These are phyloP conservation scores for Benthosema pterotum DNA, from an alignment of 2,797 vertebrate species.

Conservation along the genomic window DNA sequence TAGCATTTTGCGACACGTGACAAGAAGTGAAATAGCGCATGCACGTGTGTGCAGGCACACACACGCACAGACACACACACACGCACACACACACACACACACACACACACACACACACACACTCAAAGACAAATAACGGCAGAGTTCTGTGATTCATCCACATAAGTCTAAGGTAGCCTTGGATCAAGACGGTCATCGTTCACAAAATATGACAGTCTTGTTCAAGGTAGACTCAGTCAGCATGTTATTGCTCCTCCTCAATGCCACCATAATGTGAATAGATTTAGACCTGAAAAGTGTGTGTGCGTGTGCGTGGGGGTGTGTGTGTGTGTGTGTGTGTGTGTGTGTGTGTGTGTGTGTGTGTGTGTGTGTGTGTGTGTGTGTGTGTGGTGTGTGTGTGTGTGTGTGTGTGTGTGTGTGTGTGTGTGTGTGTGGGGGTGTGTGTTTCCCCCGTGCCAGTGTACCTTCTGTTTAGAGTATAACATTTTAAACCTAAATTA, in stretches of 20 bases:
- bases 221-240: too few species aligned
- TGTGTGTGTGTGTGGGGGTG: not conserved
- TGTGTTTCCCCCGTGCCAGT: not conserved
- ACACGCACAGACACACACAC: too few species aligned
- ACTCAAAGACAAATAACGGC: not conserved
- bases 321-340: constrained; percentile 6
- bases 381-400: constrained; percentile 8
- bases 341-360: constrained; percentile 18
- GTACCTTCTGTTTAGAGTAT: too few species aligned
- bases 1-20: too few species aligned
- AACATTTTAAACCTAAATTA: too few species aligned
- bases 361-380: not conserved
- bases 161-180: too few species aligned
- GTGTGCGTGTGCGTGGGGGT: constrained; percentile 8
- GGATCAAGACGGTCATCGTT: too few species aligned
- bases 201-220: too few species aligned
- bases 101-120: too few species aligned
- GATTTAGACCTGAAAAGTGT: not conserved
- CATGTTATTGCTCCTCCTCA: not conserved
- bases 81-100: too few species aligned
- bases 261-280: constrained; percentile 7
- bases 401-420: constrained; percentile 17
- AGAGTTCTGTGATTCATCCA: not conserved
- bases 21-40: too few species aligned
- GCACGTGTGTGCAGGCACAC: too few species aligned